Base-by-base conservation (phyloP, 2,113 vertebrate species). In the Spea bombifrons region DNA sequence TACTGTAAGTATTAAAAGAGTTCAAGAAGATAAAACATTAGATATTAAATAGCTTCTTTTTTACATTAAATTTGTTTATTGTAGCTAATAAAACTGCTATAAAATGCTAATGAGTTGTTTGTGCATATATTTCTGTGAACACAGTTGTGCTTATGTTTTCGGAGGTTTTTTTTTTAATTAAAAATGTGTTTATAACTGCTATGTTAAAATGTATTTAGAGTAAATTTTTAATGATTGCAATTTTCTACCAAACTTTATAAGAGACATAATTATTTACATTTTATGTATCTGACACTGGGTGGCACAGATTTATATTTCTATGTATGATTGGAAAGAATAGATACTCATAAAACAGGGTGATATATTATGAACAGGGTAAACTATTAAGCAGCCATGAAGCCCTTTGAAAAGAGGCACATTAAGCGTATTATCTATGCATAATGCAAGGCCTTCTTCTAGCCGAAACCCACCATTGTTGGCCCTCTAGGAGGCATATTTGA, bases 61-160 rank as follows among this genome's bases (percentile, higher is more conserved):
- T 68, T 80, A 68, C 78, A 74, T 80, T 68, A 73, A 73, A 80
- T 80, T 68, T 80, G 78, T 80, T 80, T 80, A 80, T 74, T 80
- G 78, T 61, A 49, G 78, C 71, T 80, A 80, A 80, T 80, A 80
- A 80, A 80, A 74, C 61, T 17, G 71, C 78, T 49, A 74, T 80
- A 80, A 80, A 80, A 80, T 79, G 70, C 70, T 79, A 79, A 79
- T 80, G 78, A 80, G 78, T 16, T 59, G 71, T 73, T 68, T 67
- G 64, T 16, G 71, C 71, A 80, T 57, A 74, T 80, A 80, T 80
- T 80, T 80, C 71, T 67, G 71, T 49, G 71, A 74, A 66, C 78
- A 74, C 78, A 74, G 64, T 74, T 68, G 65, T 80, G 63, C 63
- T 52, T 59, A 80, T 67, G 71, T 68, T 80, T 80, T 59, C 46